These are phyloP conservation scores for Chroicocephalus ridibundus DNA, from an alignment of 2,113 vertebrate genomes.

Conservation along the genomic window DNA sequence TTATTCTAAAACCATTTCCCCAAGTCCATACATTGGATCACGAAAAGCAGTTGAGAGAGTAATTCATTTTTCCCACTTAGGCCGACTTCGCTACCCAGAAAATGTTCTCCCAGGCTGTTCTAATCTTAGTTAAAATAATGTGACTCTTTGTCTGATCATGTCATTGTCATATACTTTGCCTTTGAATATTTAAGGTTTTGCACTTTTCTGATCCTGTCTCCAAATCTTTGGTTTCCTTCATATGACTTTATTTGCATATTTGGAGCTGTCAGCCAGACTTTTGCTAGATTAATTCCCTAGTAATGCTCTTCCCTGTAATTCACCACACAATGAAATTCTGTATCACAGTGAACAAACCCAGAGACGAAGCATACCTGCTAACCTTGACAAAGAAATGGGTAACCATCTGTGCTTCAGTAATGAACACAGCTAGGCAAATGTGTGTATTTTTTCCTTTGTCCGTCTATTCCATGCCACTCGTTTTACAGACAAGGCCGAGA, in stretches of 20 bases:
- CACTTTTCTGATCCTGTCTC: neutral
- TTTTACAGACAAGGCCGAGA: neutral
- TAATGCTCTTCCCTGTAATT: neutral
- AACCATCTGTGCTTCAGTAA: neutral
- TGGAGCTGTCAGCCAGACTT: neutral
- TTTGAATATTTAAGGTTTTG: constrained; percentile 2
- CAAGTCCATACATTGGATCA: neutral
- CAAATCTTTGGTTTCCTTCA: neutral
- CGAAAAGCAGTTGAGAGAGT: neutral
- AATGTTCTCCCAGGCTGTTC: constrained; percentile 18
- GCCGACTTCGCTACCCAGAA: neutral
- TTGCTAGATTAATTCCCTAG: neutral
- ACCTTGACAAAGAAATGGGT: neutral
- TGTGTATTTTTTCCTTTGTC: neutral
- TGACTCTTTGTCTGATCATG: constrained; percentile 2
- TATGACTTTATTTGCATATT: neutral
- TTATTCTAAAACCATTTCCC: neutral
- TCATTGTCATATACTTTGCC: neutral
- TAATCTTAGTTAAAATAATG: constrained; percentile 33
- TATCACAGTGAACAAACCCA: neutral
- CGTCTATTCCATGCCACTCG: neutral
- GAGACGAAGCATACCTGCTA: neutral
- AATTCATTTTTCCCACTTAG: constrained; percentile 28
- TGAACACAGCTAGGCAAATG: neutral
- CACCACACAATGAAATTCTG: neutral